Base-by-base conservation (phyloP, 2,113 vertebrate genomes). In the Microcebus jonahi region DNA sequence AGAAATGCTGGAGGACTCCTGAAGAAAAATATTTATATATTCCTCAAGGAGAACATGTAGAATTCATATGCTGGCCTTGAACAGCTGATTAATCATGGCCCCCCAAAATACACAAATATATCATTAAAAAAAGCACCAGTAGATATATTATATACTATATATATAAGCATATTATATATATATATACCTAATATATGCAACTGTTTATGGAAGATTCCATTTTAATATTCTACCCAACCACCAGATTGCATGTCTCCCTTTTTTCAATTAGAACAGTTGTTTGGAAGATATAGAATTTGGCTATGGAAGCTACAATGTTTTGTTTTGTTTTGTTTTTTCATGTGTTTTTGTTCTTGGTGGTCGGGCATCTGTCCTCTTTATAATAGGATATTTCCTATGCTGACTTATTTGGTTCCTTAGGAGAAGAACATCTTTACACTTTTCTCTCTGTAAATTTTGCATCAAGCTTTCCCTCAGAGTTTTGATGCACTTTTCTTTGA, bases 401-500 rank as follows among this genome's bases (percentile, higher is more conserved):
- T 71, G 83, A 85, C 92, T 93, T 85, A n/a, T 57, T 83, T 67
- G n/a, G 39, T 92, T 36, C 59, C 59, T 10, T 15, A 95, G 48
- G 39, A 89, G 6, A 90, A 29, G 18, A 15, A 55, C 61, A 14
- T 36, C 90, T 93, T 93, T 36, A 9, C 4, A 11, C 31, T 84
- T 95, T 96, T 86, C 67, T 80, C 34, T 82, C 61, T 59, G 29
- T 48, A 36, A 6, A 25, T 93, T 91, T 87, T 68, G 42, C 8
- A 61, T 11, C 36, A 90, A 70, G 77, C 63, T 81, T 96, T 67
- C 7, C 3, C 68, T 87, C 67, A 45, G 39, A 91, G 68, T 71
- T 95, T 65, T 85, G n/a, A 77, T 63, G n/a, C 45, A 48, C n/a
- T 90, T 70, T 75, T 67, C 48, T 93, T 91, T 81, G 36, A 68